These are phyloP conservation scores for Coregonus sp. DNA, from an alignment of 2,797 vertebrate genomes.

Conservation along the genomic window DNA sequence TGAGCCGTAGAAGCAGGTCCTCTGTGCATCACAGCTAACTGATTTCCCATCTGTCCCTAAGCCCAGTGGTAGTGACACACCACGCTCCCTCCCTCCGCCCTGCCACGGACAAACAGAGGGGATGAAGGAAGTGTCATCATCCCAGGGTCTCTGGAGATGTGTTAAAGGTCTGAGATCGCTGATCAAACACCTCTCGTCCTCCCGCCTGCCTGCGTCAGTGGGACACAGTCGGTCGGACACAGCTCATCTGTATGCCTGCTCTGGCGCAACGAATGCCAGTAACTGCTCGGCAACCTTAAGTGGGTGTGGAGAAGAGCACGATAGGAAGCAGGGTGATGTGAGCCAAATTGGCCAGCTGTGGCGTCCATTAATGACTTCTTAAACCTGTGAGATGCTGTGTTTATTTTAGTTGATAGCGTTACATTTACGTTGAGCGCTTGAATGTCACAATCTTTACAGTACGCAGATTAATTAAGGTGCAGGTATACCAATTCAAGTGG, in stretches of 20 bases:
- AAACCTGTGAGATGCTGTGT: neutral
- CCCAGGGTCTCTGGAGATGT: slow-evolving; percentile 30
- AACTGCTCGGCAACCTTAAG: slow-evolving; percentile 25
- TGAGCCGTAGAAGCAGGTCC: too few relatives aligned
- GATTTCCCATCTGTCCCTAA: too few relatives aligned
- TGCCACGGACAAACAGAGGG: slow-evolving; percentile 9
- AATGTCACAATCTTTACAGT: neutral
- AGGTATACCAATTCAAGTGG: neutral
- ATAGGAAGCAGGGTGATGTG: slow-evolving; percentile 3
- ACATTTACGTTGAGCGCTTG: neutral
- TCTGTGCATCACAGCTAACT: too few relatives aligned
- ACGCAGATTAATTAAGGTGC: neutral
- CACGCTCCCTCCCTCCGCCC: neutral
- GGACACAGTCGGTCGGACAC: slow-evolving; percentile 29
- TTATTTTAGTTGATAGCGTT: neutral
- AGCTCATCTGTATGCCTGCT: slow-evolving; percentile 62
- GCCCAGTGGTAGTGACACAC: neutral
- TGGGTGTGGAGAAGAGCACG: slow-evolving; percentile 13
- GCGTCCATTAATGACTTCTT: neutral
- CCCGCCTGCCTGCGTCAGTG: slow-evolving; percentile 48
- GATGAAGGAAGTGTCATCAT: slow-evolving; percentile 22
- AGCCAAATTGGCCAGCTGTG: slow-evolving; percentile 15
- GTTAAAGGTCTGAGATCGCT: slow-evolving; percentile 52
- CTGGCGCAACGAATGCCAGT: slow-evolving; percentile 31
- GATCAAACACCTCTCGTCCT: slow-evolving; percentile 49